phyloP scores from a whole-genome alignment of 2,113 vertebrate genomes.

The Eidolon helvum region DNA sequence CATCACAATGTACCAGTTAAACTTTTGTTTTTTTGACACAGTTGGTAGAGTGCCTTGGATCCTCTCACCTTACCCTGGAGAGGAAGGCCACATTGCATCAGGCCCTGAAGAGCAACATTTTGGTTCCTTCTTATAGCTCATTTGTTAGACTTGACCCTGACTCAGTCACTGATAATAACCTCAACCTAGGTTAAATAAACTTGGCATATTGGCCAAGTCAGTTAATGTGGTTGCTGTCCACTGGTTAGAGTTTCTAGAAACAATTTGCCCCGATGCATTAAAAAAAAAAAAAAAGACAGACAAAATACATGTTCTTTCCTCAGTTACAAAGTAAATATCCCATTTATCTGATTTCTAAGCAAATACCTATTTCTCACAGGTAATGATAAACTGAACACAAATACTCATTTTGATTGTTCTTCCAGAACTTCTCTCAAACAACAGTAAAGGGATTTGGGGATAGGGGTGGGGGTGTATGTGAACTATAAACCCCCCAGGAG shows the following conservation, averaged over 20 bases:
- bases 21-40: not conserved
- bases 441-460: not conserved
- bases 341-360: not conserved
- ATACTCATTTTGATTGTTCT: not conserved
- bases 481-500: not conserved
- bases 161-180: not conserved
- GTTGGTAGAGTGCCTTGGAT: not conserved
- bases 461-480: no score
- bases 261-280: not conserved
- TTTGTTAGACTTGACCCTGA: not conserved
- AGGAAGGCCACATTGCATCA: not conserved
- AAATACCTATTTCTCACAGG: not conserved
- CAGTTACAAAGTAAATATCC: not conserved
- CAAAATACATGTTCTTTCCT: not conserved
- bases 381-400: not conserved
- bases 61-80: not conserved
- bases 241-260: not conserved
- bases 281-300: not conserved
- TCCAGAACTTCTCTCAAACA: not conserved
- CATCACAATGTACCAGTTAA: not conserved
- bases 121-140: not conserved
- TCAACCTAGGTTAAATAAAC: not conserved
- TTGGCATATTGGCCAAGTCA: not conserved
- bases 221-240: not conserved
- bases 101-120: not conserved